These are phyloP conservation scores for Hyalella azteca DNA, from an alignment of 2,888 invertebrate genomes.

Conservation along the genomic window DNA sequence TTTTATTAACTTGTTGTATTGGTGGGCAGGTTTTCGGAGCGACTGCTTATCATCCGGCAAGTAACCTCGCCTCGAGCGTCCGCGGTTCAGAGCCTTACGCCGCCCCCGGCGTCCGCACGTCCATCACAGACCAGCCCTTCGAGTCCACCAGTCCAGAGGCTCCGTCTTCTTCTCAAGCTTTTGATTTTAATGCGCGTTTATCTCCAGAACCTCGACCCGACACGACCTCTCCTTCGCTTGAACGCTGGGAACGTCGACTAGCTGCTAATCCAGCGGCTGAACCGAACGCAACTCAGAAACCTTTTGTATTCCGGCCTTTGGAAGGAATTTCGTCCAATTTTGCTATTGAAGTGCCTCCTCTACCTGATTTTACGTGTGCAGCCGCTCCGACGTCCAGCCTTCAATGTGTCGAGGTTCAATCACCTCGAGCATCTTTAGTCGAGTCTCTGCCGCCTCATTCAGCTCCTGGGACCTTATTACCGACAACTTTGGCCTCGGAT, in stretches of 20 bases:
- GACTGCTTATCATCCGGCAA: conserved; percentile 87
- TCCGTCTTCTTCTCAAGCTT: neutral
- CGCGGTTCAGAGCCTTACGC: conserved; percentile 23
- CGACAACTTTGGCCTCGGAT: no score
- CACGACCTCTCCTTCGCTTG: neutral
- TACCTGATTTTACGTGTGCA: neutral
- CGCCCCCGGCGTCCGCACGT: neutral
- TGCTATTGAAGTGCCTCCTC: neutral
- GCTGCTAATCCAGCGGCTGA: conserved; percentile 34
- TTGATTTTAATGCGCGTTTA: neutral
- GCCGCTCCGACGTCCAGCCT: neutral
- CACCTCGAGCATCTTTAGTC: no score
- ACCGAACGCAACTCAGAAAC: conserved; percentile 24
- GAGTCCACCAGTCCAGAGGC: conserved; percentile 27
- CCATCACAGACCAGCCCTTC: conserved; percentile 30
- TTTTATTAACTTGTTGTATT: neutral
- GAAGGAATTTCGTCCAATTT: neutral
- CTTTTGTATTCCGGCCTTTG: neutral
- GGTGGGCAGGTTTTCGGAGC: conserved; percentile 80
- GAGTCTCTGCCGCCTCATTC: no score
- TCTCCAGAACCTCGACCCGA: neutral
- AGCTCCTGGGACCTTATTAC: no score
- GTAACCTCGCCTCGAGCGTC: conserved; percentile 69
- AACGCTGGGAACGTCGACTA: neutral
- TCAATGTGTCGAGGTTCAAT: no score